Percentiles rank a stretch among this genome's conserved stretches.
Evolutionary conservation across 1,140 invertebrate species (phyloP).

Genomic region (Anoplophora glabripennis): DNA sequence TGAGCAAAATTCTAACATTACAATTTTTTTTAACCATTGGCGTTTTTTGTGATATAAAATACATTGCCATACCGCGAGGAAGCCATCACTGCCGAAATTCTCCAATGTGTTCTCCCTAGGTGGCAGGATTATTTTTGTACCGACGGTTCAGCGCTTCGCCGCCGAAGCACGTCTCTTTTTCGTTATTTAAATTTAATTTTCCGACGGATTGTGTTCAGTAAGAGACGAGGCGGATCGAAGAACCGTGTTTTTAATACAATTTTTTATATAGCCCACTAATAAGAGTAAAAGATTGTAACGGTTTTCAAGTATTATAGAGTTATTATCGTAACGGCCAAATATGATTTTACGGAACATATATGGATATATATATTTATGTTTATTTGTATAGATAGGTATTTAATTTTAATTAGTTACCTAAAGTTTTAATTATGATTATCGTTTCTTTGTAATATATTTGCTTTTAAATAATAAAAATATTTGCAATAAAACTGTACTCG

Average conservation of each 20-base stretch:
- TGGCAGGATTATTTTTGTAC: not conserved
- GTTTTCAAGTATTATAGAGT: constrained; percentile 7
- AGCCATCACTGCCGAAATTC: constrained; percentile 4
- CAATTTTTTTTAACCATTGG: not conserved
- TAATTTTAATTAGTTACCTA: constrained; percentile 26
- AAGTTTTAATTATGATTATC: constrained; percentile 14
- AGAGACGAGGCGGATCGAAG: not conserved
- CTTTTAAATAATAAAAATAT: no score
- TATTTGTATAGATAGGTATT: constrained; percentile 30
- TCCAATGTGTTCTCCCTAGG: constrained; percentile 8
- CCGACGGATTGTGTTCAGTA: not conserved
- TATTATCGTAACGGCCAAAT: not conserved
- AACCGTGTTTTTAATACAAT: not conserved
- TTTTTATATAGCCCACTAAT: not conserved
- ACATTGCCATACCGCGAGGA: constrained; percentile 7
- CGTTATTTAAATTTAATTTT: not conserved
- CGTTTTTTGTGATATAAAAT: constrained; percentile 3
- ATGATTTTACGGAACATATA: not conserved
- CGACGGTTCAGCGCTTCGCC: not conserved
- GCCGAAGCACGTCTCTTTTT: not conserved
- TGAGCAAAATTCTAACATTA: not conserved
- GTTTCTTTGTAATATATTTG: no score
- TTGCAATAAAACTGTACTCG: no score
- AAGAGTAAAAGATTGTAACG: not conserved
- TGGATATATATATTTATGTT: constrained; percentile 21